A percentile compares a stretch with the other conserved stretches of the same genome.
phyloP scores from a whole-genome alignment of 64 coral and sea anemone genomes.

The Acropora tenuis region DNA sequence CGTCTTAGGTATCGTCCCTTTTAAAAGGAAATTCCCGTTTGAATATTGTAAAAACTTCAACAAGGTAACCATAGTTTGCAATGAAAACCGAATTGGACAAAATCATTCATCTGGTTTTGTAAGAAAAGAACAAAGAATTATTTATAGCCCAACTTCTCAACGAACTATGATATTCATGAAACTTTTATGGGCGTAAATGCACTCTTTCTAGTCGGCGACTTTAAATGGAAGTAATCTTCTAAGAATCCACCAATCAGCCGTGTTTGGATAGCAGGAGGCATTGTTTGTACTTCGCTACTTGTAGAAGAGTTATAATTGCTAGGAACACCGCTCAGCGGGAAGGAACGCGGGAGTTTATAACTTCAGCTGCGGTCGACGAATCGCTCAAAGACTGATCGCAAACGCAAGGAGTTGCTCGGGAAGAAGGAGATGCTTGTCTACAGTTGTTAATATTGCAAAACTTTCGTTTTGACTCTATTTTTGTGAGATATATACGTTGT shows the following conservation, averaged over 20 bases:
- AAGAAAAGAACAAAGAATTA: no score
- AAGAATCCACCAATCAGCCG: background rate
- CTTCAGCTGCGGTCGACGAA: background rate
- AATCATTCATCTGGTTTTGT: background rate
- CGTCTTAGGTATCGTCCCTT: no score
- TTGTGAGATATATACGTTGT: background rate
- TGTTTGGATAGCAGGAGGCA: background rate
- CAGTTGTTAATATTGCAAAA: constrained; percentile 44
- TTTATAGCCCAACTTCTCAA: background rate
- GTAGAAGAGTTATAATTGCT: no score
- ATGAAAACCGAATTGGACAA: no score
- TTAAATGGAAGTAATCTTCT: background rate
- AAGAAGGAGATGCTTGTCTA: background rate
- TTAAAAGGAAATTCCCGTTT: no score
- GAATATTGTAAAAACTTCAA: no score
- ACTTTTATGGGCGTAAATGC: background rate
- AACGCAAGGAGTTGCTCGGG: background rate
- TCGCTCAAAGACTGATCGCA: background rate
- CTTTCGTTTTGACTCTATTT: background rate
- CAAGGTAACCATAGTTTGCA: no score
- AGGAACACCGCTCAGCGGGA: background rate
- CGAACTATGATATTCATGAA: background rate
- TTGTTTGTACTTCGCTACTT: no score
- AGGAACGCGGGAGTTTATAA: background rate
- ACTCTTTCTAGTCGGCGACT: background rate